phyloP scores from a whole-genome alignment of 1,140 invertebrate genomes.

The Bathynomus jamesi region DNA sequence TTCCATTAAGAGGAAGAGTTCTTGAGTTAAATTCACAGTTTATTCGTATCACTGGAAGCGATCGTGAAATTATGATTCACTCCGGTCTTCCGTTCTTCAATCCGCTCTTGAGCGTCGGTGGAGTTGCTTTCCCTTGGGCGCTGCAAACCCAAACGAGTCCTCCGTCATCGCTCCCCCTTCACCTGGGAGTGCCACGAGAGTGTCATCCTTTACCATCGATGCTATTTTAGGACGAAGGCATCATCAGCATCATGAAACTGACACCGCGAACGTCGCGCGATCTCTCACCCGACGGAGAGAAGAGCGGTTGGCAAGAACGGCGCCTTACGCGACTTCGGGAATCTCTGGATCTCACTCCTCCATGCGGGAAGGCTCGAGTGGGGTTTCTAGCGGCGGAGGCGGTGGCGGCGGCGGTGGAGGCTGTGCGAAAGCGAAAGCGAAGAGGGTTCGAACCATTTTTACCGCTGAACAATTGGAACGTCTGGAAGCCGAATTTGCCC shows the following conservation, averaged over 20 bases:
- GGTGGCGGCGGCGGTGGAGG: no score
- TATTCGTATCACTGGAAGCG: background rate
- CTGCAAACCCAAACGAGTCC: slow-evolving; percentile 4
- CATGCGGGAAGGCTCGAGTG: slow-evolving; percentile 41
- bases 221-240: slow-evolving; percentile 26
- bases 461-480: slow-evolving; percentile 97
- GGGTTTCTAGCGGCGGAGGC: slow-evolving; percentile 25
- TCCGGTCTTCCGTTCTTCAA: background rate
- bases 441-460: slow-evolving; percentile 91
- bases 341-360: slow-evolving; percentile 28
- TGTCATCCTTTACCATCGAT: slow-evolving; percentile 34
- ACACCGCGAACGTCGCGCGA: slow-evolving; percentile 1
- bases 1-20: background rate
- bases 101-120: background rate
- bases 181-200: slow-evolving; percentile 2
- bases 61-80: background rate
- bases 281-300: slow-evolving; percentile 15
- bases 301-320: slow-evolving; percentile 13
- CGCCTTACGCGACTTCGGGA: slow-evolving; percentile 5
- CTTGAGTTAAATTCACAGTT: background rate
- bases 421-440: slow-evolving; percentile 68
- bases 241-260: slow-evolving; percentile 15
- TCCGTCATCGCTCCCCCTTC: slow-evolving; percentile 4
- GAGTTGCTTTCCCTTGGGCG: background rate
- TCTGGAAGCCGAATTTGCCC: slow-evolving; percentile 98